A percentile compares a stretch with the other conserved stretches of the same genome.
Conservation (phyloP, 2,888 invertebrate species). For the Heliconius ismenius region DNA sequence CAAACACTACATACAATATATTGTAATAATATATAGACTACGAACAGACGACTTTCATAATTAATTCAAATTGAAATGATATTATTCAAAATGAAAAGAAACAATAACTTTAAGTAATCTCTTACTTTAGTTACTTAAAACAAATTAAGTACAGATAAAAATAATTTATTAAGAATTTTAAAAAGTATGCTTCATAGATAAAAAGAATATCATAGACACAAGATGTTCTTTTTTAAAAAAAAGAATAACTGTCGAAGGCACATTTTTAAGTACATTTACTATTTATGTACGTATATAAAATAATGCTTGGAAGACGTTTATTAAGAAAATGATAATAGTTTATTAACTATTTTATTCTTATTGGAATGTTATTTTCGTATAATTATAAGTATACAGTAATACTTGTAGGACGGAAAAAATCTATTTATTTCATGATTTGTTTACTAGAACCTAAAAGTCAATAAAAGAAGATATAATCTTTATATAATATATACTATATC, state of each 20-base stretch:
- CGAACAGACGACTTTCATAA: constrained; percentile 23
- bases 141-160: constrained; percentile 21
- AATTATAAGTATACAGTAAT: constrained; percentile 60
- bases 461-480: not conserved
- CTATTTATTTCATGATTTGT: constrained; percentile 39
- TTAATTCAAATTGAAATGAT: not conserved
- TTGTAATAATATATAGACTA: constrained; percentile 13
- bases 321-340: not conserved
- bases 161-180: not conserved
- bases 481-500: not conserved
- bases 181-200: constrained; percentile 1
- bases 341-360: constrained; percentile 28
- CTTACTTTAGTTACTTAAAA: constrained; percentile 6
- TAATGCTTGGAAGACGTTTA: constrained; percentile 14
- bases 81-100: constrained; percentile 14
- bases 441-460: not conserved
- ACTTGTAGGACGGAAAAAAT: constrained; percentile 73
- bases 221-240: constrained; percentile 10
- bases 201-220: not conserved
- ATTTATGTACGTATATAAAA: constrained; percentile 4
- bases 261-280: not conserved
- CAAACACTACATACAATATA: constrained; percentile 30
- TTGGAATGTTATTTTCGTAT: constrained; percentile 26
- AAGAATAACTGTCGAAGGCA: constrained; percentile 19
- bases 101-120: not conserved